These are phyloP conservation scores for Hydroisotoma schaefferi DNA, from an alignment of 2,888 invertebrate species.

Conservation along the genomic window DNA sequence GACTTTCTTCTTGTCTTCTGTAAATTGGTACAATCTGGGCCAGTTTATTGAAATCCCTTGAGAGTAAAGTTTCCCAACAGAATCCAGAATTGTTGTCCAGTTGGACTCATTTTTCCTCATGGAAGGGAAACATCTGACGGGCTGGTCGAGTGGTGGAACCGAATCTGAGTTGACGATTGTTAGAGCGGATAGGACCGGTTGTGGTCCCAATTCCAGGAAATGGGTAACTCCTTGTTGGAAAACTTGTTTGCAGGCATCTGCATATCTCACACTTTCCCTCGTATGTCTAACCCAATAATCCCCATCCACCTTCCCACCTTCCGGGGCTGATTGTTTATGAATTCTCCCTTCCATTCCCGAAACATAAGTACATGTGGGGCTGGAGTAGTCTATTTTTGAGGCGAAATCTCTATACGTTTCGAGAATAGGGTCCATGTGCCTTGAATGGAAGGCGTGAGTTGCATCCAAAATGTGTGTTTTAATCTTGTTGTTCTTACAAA, in stretches of 20 bases:
- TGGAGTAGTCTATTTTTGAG: neutral
- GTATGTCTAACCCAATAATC: conserved; percentile 35
- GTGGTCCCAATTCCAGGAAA: conserved; percentile 34
- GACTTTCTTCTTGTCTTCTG: conserved; percentile 11
- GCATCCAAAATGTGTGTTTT: conserved; percentile 16
- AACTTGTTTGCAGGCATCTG: conserved; percentile 10
- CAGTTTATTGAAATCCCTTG: conserved; percentile 3
- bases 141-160: neutral
- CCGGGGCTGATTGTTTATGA: too few species aligned
- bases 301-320: conserved; percentile 3
- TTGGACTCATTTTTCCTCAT: conserved; percentile 15
- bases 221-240: conserved; percentile 11
- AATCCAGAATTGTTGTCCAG: conserved; percentile 11
- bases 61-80: conserved; percentile 18
- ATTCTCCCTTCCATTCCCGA: conserved; percentile 28
- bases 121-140: conserved; percentile 16
- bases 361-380: conserved; percentile 9
- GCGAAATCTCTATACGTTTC: conserved; percentile 16
- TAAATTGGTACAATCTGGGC: conserved; percentile 3
- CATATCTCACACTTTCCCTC: conserved; percentile 26
- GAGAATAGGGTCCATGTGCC: conserved; percentile 33
- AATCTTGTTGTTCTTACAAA: conserved; percentile 14
- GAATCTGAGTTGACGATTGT: conserved; percentile 11
- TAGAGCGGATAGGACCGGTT: conserved; percentile 26
- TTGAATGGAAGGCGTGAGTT: conserved; percentile 28